phyloP scores from a whole-genome alignment of 37 sponge, comb jelly and placozoan species.

The Ephydatia muelleri region DNA sequence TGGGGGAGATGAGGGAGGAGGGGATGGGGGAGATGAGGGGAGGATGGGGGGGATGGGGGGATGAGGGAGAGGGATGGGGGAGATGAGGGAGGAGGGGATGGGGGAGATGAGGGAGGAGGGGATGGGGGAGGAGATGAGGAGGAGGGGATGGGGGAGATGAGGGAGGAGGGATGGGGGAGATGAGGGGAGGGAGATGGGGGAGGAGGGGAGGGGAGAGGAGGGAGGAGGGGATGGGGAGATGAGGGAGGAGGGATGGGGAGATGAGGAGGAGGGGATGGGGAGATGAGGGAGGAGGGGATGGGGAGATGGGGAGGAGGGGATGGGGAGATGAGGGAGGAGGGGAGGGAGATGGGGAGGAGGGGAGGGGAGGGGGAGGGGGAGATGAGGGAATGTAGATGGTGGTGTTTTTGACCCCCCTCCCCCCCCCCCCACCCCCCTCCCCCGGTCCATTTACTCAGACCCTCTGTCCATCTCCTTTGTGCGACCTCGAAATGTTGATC shows the following conservation, averaged over 20 bases:
- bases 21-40: too few species aligned
- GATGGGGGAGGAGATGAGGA: not conserved
- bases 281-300: not conserved
- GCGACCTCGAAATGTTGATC: not conserved
- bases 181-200: not conserved
- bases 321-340: not conserved
- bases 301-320: not conserved
- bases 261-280: not conserved
- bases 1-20: too few species aligned
- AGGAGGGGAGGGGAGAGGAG: not conserved
- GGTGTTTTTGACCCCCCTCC: too few species aligned
- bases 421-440: too few species aligned
- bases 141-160: not conserved
- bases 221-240: not conserved
- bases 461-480: not conserved
- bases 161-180: not conserved
- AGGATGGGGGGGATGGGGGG: not conserved
- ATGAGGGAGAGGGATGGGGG: not conserved
- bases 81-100: not conserved
- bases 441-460: not conserved
- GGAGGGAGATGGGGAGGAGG: not conserved
- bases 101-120: not conserved
- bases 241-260: not conserved
- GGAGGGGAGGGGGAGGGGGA: not conserved
- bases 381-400: not conserved